phyloP scores from a whole-genome alignment of 2,888 invertebrate species.

The Scelioninae gen. 2 region DNA sequence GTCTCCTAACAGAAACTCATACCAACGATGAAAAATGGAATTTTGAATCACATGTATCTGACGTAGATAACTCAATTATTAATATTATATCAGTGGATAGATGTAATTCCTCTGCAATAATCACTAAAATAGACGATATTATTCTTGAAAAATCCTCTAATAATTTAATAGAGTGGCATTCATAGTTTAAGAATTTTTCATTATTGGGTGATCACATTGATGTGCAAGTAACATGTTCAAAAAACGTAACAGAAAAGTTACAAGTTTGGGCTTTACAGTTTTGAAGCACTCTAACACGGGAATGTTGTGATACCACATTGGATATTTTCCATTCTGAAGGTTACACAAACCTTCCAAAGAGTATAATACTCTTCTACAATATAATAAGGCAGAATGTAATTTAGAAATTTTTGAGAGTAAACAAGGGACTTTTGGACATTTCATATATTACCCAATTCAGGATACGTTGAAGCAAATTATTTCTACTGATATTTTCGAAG shows the following conservation, averaged over 20 bases:
- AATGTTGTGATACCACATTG: conserved; percentile 23
- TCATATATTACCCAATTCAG: conserved; percentile 37
- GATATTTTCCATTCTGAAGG: conserved; percentile 25
- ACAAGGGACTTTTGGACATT: conserved; percentile 33
- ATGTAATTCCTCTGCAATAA: no score
- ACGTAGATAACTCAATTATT: no score
- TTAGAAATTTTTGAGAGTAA: conserved; percentile 30
- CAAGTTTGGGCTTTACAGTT: no score
- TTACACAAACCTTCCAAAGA: conserved; percentile 21
- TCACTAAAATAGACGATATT: no score
- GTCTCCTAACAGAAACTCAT: no score
- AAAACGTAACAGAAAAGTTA: no score
- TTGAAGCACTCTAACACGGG: conserved; percentile 12
- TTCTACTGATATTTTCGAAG: conserved; percentile 1
- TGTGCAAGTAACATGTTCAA: no score
- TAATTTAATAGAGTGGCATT: conserved; percentile 2
- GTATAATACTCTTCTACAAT: conserved; percentile 29
- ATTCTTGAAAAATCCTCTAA: background rate
- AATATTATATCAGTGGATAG: no score
- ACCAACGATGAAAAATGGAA: no score
- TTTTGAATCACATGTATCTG: no score
- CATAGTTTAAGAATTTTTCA: background rate
- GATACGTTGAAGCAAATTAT: conserved; percentile 19
- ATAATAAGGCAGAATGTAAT: conserved; percentile 1
- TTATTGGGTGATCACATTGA: background rate